Percentiles rank a stretch among this genome's conserved stretches.
Conservation (phyloP, 2,797 vertebrate genomes). For the Agapornis canus region DNA sequence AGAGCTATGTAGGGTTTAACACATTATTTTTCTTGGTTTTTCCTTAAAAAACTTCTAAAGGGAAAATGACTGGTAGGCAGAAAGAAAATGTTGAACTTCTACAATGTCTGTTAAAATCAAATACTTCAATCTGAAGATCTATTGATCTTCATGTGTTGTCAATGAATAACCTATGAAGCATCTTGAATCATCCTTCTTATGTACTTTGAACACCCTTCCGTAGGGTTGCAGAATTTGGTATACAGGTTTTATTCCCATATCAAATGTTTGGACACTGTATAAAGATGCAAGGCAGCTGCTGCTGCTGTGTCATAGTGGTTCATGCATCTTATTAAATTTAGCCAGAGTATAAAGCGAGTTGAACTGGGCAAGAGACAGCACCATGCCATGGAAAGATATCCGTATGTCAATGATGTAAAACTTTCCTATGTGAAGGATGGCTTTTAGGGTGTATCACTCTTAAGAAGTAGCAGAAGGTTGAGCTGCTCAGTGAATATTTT, state of each 20-base stretch:
- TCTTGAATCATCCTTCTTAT: background rate
- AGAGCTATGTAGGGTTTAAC: background rate
- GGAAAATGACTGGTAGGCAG: background rate
- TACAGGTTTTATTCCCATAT: background rate
- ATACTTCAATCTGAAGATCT: background rate
- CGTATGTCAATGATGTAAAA: background rate
- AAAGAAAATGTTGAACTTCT: background rate
- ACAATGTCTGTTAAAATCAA: background rate
- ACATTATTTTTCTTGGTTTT: background rate
- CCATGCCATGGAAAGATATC: background rate
- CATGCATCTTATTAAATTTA: background rate
- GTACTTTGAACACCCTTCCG: background rate
- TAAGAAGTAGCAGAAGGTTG: background rate
- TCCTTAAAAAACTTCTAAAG: background rate
- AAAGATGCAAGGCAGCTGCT: background rate
- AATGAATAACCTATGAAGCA: background rate
- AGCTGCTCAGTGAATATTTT: background rate
- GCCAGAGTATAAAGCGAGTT: rapidly evolving
- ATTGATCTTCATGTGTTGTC: background rate
- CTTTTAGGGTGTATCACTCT: background rate
- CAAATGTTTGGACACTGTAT: background rate
- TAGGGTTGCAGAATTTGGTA: background rate
- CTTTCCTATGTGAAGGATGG: background rate
- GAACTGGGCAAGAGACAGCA: background rate
- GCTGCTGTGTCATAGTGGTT: background rate